phyloP scores from a whole-genome alignment of 1,140 invertebrate species.

The Calephelis nemesis region DNA sequence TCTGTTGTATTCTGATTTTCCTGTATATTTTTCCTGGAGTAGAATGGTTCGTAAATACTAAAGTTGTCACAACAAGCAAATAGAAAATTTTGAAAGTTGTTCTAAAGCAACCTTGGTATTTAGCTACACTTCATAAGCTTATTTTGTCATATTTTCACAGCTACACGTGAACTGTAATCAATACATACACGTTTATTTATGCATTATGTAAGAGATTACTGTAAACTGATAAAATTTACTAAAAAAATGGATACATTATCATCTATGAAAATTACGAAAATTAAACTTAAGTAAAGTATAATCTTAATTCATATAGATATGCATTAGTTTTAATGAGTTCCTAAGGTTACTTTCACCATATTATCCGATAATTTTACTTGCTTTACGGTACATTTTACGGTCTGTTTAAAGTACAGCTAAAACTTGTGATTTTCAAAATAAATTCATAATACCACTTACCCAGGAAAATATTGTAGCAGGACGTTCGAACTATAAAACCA shows the following conservation, averaged over 20 bases:
- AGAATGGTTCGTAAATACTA: neutral
- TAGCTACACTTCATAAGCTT: neutral
- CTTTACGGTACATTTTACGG: neutral
- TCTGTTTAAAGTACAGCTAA: neutral
- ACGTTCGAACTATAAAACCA: neutral
- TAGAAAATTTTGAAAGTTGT: constrained; percentile 1
- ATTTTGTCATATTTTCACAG: neutral
- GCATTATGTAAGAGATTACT: constrained; percentile 1
- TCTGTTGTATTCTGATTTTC: no score
- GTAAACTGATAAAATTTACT: neutral
- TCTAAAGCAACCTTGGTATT: constrained; percentile 1
- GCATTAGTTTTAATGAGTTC: neutral
- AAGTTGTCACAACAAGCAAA: neutral
- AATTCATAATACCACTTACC: neutral
- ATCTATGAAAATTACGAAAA: neutral
- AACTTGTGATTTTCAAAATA: neutral
- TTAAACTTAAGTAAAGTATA: neutral
- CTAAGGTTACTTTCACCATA: neutral
- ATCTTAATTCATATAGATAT: neutral
- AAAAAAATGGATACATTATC: neutral
- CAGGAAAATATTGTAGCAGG: constrained; percentile 3
- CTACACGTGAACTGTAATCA: neutral
- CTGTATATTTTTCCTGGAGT: no score
- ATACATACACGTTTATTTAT: neutral
- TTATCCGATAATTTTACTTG: neutral